Conservation (phyloP, 2,888 invertebrate species). For the Cheilosia urbana region DNA sequence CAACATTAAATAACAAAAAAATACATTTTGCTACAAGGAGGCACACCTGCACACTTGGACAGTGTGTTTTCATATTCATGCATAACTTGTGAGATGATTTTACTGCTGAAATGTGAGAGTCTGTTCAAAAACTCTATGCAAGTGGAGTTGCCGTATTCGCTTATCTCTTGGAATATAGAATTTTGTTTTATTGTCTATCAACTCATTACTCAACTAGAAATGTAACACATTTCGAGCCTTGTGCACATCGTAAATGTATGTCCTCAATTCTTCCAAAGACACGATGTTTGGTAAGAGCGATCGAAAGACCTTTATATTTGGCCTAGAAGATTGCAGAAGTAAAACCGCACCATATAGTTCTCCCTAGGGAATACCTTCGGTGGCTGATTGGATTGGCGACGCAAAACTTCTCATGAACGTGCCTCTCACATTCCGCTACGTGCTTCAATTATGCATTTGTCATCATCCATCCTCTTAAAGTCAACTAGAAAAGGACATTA, state of each 20-base stretch:
- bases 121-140: too few species aligned
- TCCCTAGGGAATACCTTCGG: background rate
- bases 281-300: background rate
- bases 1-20: too few species aligned
- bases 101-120: too few species aligned
- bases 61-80: too few species aligned
- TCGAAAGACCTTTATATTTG: background rate
- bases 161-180: too few species aligned
- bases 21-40: too few species aligned
- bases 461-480: background rate
- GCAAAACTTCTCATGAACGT: background rate
- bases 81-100: too few species aligned
- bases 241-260: background rate
- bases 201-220: too few species aligned
- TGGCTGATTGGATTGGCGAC: background rate
- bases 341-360: background rate
- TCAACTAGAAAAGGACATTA: background rate
- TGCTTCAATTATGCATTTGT: background rate
- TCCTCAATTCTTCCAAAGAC: background rate
- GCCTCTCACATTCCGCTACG: background rate
- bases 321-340: background rate
- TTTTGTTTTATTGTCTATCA: too few species aligned
- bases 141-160: too few species aligned
- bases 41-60: too few species aligned
- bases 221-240: background rate